phyloP scores from a whole-genome alignment of 2,888 invertebrate species.

The Agrochola macilenta region DNA sequence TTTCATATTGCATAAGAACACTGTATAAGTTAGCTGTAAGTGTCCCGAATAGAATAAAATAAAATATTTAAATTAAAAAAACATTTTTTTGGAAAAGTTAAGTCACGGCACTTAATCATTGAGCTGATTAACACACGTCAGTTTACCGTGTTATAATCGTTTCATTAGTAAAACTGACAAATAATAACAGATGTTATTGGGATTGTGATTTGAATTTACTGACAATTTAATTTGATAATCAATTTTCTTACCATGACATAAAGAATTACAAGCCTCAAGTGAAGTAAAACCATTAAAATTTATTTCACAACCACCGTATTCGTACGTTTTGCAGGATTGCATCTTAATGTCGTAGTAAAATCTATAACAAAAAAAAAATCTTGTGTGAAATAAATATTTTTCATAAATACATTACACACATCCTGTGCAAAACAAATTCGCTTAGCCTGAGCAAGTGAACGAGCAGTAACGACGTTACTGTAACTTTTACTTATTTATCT shows the following conservation, averaged over 20 bases:
- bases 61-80: too few species aligned
- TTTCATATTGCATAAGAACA: too few species aligned
- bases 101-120: not conserved
- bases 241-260: not conserved
- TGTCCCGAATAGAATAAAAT: too few species aligned
- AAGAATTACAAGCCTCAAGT: not conserved
- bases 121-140: not conserved
- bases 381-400: not conserved
- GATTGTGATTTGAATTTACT: not conserved
- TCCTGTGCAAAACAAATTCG: not conserved
- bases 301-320: slow-evolving; percentile 7
- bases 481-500: not conserved
- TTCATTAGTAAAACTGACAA: not conserved
- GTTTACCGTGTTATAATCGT: not conserved
- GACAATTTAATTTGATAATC: not conserved
- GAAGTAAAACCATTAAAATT: not conserved
- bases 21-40: too few species aligned
- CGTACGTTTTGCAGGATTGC: slow-evolving; percentile 21
- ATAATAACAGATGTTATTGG: not conserved
- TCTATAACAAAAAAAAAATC: slow-evolving; percentile 3
- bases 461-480: not conserved
- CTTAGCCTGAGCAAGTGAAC: not conserved
- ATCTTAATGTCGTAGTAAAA: slow-evolving; percentile 35
- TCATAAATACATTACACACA: not conserved
- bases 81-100: not conserved